Base-by-base conservation (phyloP, 2,797 vertebrate genomes). In the Octomys mimax region DNA sequence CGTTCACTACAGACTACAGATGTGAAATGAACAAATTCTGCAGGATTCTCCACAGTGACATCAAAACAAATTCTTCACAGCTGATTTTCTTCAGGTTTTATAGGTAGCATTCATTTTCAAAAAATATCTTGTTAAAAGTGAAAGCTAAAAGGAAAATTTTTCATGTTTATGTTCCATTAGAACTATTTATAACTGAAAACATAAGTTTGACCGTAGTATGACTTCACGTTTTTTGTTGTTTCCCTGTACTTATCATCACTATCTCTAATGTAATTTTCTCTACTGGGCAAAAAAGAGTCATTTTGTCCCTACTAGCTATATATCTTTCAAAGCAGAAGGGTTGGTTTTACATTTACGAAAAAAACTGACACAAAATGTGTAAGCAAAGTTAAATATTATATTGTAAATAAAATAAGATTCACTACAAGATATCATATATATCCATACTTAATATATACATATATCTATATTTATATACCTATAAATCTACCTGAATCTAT, bases 121-220 rank as follows among this genome's bases (percentile, higher is more conserved):
- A 89, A 91, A 84, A 54, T 54, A 59, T 70, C 57, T 64, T 87
- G 26, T 68, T 59, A 70, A 92, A 90, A 93, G 88, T 92, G 31
- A 33, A 54, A 92, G 28, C 64, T 82, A 87, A 78, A 4, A 89
- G 36, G n/a, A 92, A 95, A 91, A 75, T 89, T 24, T 92, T 57
- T 22, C 80, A 88, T 96, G n/a, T 89, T 91, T 83, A 9, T 70
- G 18, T 78, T 92, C 57, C 42, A 31, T 73, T 88, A 86, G 36
- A 52, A 89, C 62, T 96, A 92, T 88, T 91, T 91, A 87, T 89
- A 95, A 92, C 13, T 2, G 8, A 89, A 92, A 95, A n/a, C 22
- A 36, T 70, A 77, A 95, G 39, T 87, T 2, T 79, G 46, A 94
- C 52, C 39, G 95, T 62, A 87, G 64, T 9, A 64, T 87, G 21